A percentile compares a stretch with the other conserved stretches of the same genome.
phyloP scores from a whole-genome alignment of 2,888 invertebrate genomes.

The Caenorhabditis imperialis region DNA sequence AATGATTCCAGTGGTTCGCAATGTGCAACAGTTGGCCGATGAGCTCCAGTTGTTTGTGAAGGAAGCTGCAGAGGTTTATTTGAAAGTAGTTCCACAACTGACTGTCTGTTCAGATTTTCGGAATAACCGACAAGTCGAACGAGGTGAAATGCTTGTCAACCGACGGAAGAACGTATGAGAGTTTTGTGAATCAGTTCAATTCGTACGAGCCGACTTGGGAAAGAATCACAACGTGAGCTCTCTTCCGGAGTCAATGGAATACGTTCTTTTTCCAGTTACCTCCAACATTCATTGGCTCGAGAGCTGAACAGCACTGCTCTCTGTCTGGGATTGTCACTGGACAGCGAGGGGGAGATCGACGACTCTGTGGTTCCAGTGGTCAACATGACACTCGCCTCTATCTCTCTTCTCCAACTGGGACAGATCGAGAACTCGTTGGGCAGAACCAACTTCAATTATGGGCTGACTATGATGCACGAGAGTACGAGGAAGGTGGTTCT shows the following conservation, averaged over 20 bases:
- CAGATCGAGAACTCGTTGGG: slow-evolving; percentile 49
- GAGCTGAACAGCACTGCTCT: slow-evolving; percentile 58
- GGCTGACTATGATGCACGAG: slow-evolving; percentile 56
- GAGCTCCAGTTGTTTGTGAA: slow-evolving; percentile 68
- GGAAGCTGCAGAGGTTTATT: slow-evolving; percentile 48
- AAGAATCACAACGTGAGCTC: slow-evolving; percentile 51
- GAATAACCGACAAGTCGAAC: slow-evolving; percentile 19
- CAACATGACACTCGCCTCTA: slow-evolving; percentile 47
- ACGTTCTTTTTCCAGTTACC: slow-evolving; percentile 38
- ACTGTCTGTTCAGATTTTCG: slow-evolving; percentile 50
- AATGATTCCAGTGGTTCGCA: slow-evolving; percentile 68
- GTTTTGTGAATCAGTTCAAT: slow-evolving; percentile 52
- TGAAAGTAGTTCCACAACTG: not conserved
- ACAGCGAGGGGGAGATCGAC: slow-evolving; percentile 45
- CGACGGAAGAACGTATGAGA: slow-evolving; percentile 47
- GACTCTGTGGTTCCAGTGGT: slow-evolving; percentile 25
- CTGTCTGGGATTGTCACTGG: slow-evolving; percentile 49
- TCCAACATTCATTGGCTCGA: slow-evolving; percentile 54
- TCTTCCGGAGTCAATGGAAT: not conserved
- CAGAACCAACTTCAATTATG: slow-evolving; percentile 48
- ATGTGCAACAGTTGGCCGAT: slow-evolving; percentile 65
- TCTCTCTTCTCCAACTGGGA: slow-evolving; percentile 51
- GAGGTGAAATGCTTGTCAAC: slow-evolving; percentile 47
- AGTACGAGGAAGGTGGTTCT: slow-evolving; percentile 39
- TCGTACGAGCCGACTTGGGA: slow-evolving; percentile 59